A percentile compares a stretch with the other conserved stretches of the same genome.
These are phyloP conservation scores for Leuciscus waleckii DNA, from an alignment of 2,797 vertebrate genomes.

Conservation along the genomic window DNA sequence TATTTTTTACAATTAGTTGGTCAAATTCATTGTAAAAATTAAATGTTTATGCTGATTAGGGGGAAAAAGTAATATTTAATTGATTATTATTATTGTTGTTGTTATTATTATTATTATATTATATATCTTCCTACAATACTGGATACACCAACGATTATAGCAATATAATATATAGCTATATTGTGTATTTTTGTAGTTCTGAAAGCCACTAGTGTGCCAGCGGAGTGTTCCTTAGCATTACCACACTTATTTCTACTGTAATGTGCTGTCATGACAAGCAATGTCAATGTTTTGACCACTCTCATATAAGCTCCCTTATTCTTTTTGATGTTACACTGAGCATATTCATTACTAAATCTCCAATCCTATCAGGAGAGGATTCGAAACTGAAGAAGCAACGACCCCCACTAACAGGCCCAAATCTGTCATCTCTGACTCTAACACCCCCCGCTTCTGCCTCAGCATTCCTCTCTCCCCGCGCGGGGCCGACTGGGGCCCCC, in stretches of 20 bases:
- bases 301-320: background rate
- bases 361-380: conserved; percentile 46
- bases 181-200: background rate
- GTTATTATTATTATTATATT: background rate
- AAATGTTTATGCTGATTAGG: background rate
- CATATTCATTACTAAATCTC: conserved; percentile 48
- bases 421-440: conserved; percentile 66
- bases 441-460: conserved; percentile 64
- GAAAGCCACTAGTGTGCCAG: conserved; percentile 5
- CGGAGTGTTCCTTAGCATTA: background rate
- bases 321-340: conserved; percentile 35
- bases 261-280: background rate
- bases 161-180: background rate
- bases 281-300: conserved; percentile 32
- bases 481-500: conserved; percentile 58
- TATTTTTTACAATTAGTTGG: background rate
- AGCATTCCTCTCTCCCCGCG: conserved; percentile 63
- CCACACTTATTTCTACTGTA: background rate
- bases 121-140: background rate
- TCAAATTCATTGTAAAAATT: background rate
- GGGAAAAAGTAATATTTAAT: background rate
- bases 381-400: conserved; percentile 55
- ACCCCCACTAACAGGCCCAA: conserved; percentile 59
- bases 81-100: background rate
- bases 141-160: background rate